phyloP scores from a whole-genome alignment of 2,113 vertebrate genomes.

The Corythaeola cristata region DNA sequence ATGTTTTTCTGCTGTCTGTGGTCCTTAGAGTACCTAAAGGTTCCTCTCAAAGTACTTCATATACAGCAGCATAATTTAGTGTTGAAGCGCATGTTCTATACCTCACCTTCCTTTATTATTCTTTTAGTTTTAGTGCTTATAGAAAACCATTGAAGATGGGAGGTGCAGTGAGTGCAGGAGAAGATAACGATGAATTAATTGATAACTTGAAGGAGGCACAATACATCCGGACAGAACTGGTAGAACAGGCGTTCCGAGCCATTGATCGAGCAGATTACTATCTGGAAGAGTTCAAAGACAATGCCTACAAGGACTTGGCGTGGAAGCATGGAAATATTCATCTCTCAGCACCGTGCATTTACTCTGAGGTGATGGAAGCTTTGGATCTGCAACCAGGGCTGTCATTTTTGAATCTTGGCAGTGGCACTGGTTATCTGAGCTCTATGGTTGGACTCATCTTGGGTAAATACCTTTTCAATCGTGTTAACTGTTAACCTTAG shows the following conservation, averaged over 20 bases:
- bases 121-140: neutral
- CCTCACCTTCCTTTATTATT: neutral
- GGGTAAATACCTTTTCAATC: conserved; percentile 75
- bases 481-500: neutral
- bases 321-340: conserved; percentile 99
- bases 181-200: conserved; percentile 96
- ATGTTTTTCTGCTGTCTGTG: neutral
- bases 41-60: neutral
- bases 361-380: conserved; percentile 99
- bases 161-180: conserved; percentile 94
- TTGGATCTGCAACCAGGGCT: conserved; percentile 92
- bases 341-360: conserved; percentile 95
- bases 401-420: conserved; percentile 95
- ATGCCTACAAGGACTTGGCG: conserved; percentile 95
- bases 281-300: conserved; percentile 95
- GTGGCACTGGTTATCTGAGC: conserved; percentile 96
- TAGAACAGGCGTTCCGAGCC: conserved; percentile 93
- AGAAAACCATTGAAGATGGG: conserved; percentile 81
- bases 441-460: conserved; percentile 98
- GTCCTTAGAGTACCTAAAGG: neutral
- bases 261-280: conserved; percentile 96
- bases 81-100: neutral
- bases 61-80: neutral
- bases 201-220: conserved; percentile 96
- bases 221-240: conserved; percentile 92